These are phyloP conservation scores for Drosophila athabasca DNA, from an alignment of 1,140 invertebrate genomes.

Conservation along the genomic window DNA sequence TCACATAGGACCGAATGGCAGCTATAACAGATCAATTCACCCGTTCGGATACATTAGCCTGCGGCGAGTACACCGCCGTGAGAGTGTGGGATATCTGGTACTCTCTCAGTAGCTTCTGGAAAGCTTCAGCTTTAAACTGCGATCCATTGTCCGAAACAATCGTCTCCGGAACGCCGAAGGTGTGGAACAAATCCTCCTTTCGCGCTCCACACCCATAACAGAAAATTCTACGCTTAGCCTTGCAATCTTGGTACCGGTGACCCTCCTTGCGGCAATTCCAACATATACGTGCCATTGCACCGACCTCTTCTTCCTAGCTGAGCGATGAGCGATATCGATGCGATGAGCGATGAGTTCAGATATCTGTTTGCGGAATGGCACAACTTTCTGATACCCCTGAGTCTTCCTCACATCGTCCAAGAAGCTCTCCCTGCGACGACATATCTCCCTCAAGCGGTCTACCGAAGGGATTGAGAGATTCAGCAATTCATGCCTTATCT, in stretches of 20 bases:
- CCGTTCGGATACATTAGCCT: too few relatives aligned
- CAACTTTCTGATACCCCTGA: neutral
- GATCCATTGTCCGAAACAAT: too few relatives aligned
- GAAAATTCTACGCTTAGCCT: conserved; percentile 4
- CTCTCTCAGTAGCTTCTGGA: too few relatives aligned
- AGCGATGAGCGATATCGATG: too few relatives aligned
- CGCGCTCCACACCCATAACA: neutral
- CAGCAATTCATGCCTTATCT: neutral
- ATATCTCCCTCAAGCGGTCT: conserved; percentile 8
- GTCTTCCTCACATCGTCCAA: conserved; percentile 2
- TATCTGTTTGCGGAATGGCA: conserved; percentile 3
- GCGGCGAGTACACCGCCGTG: too few relatives aligned
- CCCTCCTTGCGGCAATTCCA: conserved; percentile 33
- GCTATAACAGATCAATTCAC: too few relatives aligned
- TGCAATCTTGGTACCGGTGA: conserved; percentile 30
- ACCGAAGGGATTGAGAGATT: neutral
- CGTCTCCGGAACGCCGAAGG: too few relatives aligned
- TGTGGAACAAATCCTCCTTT: too few relatives aligned
- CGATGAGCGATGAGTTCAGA: conserved; percentile 4
- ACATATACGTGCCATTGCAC: conserved; percentile 1
- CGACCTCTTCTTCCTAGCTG: neutral
- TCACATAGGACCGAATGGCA: too few relatives aligned
- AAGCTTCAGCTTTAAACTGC: too few relatives aligned
- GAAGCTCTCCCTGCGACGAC: conserved; percentile 1
- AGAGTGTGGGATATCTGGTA: too few relatives aligned